These are phyloP conservation scores for Sorex fumeus DNA, from an alignment of 2,113 vertebrate species.

Conservation along the genomic window DNA sequence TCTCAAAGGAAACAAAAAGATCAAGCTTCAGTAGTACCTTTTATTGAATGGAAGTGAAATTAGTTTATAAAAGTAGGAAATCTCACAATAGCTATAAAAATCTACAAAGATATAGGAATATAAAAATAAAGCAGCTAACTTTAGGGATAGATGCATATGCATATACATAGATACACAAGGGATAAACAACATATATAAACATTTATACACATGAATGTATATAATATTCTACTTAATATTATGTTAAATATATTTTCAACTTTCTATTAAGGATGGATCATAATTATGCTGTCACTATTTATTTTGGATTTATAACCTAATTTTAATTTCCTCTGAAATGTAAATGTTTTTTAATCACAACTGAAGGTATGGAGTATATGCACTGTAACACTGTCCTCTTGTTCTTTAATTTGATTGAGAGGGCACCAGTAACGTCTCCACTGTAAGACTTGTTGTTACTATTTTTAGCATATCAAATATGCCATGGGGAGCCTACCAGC, in stretches of 20 bases:
- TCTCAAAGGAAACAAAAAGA: constrained; percentile 81
- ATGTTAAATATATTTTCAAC: too few species aligned
- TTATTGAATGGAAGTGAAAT: constrained; percentile 82
- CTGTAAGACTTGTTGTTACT: too few species aligned
- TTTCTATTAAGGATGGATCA: background rate
- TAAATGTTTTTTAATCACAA: background rate
- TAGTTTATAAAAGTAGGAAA: constrained; percentile 64
- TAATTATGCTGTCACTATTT: too few species aligned
- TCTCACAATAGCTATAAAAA: constrained; percentile 11
- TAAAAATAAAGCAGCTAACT: background rate
- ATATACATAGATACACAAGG: background rate
- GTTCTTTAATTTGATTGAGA: too few species aligned
- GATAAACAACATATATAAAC: background rate
- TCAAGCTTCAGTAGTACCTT: constrained; percentile 73
- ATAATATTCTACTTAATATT: background rate
- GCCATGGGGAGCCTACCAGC: too few species aligned
- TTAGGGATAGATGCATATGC: background rate
- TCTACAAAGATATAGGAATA: background rate
- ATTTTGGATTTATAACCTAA: constrained; percentile 9
- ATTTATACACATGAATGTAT: accelerated
- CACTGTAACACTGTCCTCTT: too few species aligned
- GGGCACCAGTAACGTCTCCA: too few species aligned
- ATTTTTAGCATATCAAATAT: too few species aligned
- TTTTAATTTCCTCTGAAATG: background rate
- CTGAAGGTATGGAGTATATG: too few species aligned